phyloP scores from a whole-genome alignment of 1,140 invertebrate genomes.

The Drosophila ironensis region DNA sequence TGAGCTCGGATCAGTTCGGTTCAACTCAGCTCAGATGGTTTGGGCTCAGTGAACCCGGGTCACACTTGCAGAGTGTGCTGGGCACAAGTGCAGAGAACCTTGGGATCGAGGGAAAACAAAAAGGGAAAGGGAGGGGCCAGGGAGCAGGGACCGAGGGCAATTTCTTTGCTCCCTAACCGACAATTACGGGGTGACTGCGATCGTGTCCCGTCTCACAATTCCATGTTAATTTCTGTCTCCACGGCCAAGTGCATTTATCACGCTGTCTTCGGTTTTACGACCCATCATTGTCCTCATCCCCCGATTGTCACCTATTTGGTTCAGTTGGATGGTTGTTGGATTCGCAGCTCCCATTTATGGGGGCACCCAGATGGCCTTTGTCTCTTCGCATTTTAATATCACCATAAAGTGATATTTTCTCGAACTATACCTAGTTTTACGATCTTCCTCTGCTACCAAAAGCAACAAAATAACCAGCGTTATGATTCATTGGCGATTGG shows the following conservation, averaged over 20 bases:
- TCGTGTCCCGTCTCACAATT: conserved; percentile 49
- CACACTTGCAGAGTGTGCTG: conserved; percentile 78
- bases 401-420: conserved; percentile 62
- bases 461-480: conserved; percentile 19
- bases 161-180: conserved; percentile 6
- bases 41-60: conserved; percentile 63
- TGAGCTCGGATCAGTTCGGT: conserved; percentile 29
- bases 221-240: conserved; percentile 67
- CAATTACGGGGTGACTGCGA: conserved; percentile 42
- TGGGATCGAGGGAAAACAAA: neutral
- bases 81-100: conserved; percentile 57
- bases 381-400: conserved; percentile 51
- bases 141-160: conserved; percentile 27
- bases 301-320: conserved; percentile 64
- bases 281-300: conserved; percentile 39
- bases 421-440: conserved; percentile 44
- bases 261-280: conserved; percentile 66
- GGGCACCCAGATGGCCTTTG: conserved; percentile 2
- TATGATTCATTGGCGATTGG: conserved; percentile 54
- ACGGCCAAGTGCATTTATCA: conserved; percentile 56
- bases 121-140: neutral
- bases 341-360: conserved; percentile 35
- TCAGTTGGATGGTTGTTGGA: conserved; percentile 20
- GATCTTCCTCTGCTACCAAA: conserved; percentile 44
- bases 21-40: neutral